phyloP scores from a whole-genome alignment of 2,113 vertebrate species.

The Holacanthus passer region DNA sequence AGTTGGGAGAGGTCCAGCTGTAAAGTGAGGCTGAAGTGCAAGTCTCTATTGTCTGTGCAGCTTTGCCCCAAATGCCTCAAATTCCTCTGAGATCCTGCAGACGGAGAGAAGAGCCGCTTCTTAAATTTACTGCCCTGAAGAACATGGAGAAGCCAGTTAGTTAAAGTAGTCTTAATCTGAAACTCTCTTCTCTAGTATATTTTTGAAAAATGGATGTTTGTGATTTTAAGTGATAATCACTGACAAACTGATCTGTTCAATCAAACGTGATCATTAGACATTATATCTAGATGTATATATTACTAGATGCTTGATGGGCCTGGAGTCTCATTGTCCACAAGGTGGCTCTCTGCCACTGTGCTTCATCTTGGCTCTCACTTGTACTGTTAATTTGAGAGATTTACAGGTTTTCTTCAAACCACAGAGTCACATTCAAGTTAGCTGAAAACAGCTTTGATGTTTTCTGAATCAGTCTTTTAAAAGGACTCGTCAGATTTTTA shows the following conservation, averaged over 20 bases:
- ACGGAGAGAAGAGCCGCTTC: neutral
- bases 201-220: neutral
- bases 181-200: neutral
- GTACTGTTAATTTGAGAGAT: neutral
- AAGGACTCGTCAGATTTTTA: neutral
- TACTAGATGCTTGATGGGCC: neutral
- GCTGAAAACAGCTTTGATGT: neutral
- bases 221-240: neutral
- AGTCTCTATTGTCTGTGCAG: conserved; percentile 49
- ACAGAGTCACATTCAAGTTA: neutral
- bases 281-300: neutral
- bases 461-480: neutral
- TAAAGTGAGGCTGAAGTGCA: conserved; percentile 29
- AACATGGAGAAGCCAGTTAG: neutral
- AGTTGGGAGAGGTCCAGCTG: conserved; percentile 44
- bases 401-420: neutral
- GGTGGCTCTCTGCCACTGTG: conserved; percentile 71
- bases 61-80: conserved; percentile 55
- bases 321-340: conserved; percentile 69
- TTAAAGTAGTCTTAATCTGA: neutral
- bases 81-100: conserved; percentile 54
- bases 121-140: neutral
- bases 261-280: neutral
- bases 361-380: neutral
- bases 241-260: neutral